phyloP scores from a whole-genome alignment of 2,797 vertebrate species.

The Galaxias olidus region DNA sequence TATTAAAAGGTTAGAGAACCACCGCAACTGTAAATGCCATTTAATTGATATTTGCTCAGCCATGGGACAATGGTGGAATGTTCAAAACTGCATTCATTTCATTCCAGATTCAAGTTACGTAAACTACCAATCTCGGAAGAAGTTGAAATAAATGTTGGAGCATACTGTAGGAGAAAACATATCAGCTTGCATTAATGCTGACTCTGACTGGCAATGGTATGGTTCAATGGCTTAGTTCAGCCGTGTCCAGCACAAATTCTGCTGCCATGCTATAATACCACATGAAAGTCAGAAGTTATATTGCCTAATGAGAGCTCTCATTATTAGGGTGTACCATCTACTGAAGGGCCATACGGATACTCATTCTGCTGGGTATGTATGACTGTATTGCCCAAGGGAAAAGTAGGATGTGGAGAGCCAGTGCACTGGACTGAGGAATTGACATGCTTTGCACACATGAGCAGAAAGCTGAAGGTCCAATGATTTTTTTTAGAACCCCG shows the following conservation, averaged over 20 bases:
- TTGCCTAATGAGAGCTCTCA: constrained; percentile 69
- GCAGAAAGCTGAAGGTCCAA: constrained; percentile 65
- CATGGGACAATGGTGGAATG: too few species aligned
- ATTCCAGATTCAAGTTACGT: constrained; percentile 57
- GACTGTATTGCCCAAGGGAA: constrained; percentile 65
- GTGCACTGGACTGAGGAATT: constrained; percentile 70
- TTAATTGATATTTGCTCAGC: too few species aligned
- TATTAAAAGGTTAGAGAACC: too few species aligned
- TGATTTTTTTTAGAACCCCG: constrained; percentile 51
- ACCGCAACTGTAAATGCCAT: too few species aligned
- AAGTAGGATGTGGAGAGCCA: constrained; percentile 45
- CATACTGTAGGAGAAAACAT: constrained; percentile 49
- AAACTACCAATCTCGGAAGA: constrained; percentile 63
- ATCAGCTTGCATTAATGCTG: constrained; percentile 61
- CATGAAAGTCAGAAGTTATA: constrained; percentile 66
- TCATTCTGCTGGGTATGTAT: constrained; percentile 59
- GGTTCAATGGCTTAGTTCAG: constrained; percentile 65
- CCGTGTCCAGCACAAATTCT: constrained; percentile 60
- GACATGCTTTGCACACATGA: constrained; percentile 64
- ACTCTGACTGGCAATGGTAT: constrained; percentile 64
- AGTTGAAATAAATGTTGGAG: constrained; percentile 54
- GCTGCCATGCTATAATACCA: constrained; percentile 59
- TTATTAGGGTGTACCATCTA: constrained; percentile 65
- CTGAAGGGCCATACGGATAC: constrained; percentile 60
- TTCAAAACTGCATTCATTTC: constrained; percentile 14